phyloP scores from a whole-genome alignment of 2,797 vertebrate species.

The Xenentodon cancila region DNA sequence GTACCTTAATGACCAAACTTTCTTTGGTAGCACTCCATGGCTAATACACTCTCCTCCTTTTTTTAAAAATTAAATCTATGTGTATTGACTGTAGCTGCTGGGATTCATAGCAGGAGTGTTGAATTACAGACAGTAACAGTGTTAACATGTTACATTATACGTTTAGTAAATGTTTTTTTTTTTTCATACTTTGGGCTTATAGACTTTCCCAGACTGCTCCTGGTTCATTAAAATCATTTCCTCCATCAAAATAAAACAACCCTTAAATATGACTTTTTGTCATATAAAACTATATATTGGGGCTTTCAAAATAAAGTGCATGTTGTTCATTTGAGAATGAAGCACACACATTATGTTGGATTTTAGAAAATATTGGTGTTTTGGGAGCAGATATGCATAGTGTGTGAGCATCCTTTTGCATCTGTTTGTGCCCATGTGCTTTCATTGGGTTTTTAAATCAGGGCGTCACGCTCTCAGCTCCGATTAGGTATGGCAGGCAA shows the following conservation, averaged over 20 bases:
- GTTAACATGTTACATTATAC: too few species aligned
- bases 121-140: too few species aligned
- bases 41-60: too few species aligned
- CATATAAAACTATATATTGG: background rate
- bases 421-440: constrained; percentile 19
- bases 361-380: constrained; percentile 14
- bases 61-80: too few species aligned
- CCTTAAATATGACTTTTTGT: background rate
- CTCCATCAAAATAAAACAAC: too few species aligned
- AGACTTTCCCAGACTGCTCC: too few species aligned
- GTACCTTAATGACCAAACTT: background rate
- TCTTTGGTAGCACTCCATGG: too few species aligned
- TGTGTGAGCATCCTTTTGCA: background rate
- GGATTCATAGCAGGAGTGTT: too few species aligned
- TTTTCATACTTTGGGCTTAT: too few species aligned
- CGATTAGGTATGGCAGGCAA: constrained; percentile 67
- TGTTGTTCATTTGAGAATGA: constrained; percentile 8
- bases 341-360: constrained; percentile 17
- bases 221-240: too few species aligned
- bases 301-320: constrained; percentile 9
- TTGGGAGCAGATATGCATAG: constrained; percentile 11
- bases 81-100: too few species aligned
- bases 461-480: constrained; percentile 62
- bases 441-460: constrained; percentile 72
- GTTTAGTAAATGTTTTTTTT: too few species aligned